These are phyloP conservation scores for Actenoides lindsayi DNA, from an alignment of 2,113 vertebrate genomes.

Conservation along the genomic window DNA sequence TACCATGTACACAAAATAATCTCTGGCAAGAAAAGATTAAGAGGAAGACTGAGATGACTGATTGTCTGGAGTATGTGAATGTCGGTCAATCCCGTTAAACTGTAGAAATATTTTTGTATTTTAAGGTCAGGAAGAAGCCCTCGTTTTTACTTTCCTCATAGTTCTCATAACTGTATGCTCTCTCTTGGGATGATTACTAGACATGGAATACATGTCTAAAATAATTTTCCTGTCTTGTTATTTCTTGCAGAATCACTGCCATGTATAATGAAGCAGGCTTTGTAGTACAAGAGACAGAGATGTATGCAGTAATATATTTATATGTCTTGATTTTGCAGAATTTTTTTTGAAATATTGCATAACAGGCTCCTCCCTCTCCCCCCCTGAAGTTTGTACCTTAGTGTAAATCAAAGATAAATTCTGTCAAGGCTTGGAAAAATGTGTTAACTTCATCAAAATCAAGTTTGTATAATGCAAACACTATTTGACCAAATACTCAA, in stretches of 20 bases:
- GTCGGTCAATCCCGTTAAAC: background rate
- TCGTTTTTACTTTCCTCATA: background rate
- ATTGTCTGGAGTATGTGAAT: background rate
- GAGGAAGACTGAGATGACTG: background rate
- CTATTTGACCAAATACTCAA: background rate
- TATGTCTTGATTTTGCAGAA: background rate
- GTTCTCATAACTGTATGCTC: background rate
- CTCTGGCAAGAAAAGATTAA: background rate
- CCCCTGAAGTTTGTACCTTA: background rate
- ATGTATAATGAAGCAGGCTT: background rate
- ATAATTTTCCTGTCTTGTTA: background rate
- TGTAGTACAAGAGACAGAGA: background rate
- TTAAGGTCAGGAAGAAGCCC: background rate
- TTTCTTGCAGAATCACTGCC: background rate
- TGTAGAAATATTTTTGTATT: background rate
- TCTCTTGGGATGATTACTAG: background rate
- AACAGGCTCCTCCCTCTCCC: background rate
- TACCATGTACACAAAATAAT: background rate
- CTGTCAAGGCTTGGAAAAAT: background rate
- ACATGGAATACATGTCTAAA: background rate
- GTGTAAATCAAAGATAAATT: background rate
- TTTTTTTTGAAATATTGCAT: background rate
- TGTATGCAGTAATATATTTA: background rate
- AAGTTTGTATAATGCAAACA: background rate
- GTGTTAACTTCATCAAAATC: background rate